These are phyloP conservation scores for Apomyelois bistriatella DNA, from an alignment of 2,888 invertebrate species.

Conservation along the genomic window DNA sequence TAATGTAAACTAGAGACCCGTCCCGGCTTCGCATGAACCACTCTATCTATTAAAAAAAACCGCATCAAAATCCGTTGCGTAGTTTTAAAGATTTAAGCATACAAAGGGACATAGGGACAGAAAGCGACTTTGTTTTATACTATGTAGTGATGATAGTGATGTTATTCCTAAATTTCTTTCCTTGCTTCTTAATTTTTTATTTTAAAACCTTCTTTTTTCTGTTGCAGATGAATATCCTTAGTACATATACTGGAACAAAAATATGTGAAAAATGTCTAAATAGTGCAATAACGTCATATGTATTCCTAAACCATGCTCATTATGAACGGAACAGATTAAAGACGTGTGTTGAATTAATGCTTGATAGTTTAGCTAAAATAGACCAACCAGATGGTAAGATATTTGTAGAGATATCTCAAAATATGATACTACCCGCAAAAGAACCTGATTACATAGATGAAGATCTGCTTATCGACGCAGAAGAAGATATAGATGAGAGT, in stretches of 20 bases:
- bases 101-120: no score
- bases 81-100: no score
- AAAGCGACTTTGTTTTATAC: no score
- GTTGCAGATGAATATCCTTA: conserved; percentile 58
- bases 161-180: conserved; percentile 2
- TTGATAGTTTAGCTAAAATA: conserved; percentile 42
- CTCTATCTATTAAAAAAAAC: no score
- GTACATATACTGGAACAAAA: conserved; percentile 56
- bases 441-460: conserved; percentile 35
- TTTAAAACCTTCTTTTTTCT: conserved; percentile 31
- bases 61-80: no score
- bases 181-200: conserved; percentile 13
- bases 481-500: conserved; percentile 40
- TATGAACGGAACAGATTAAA: conserved; percentile 51
- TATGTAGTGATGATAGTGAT: no score
- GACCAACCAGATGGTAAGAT: conserved; percentile 38
- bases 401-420: conserved; percentile 55
- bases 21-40: no score
- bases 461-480: conserved; percentile 28
- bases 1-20: no score
- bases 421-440: conserved; percentile 45
- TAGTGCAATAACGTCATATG: conserved; percentile 53
- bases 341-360: conserved; percentile 49
- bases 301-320: conserved; percentile 50
- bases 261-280: conserved; percentile 64